phyloP scores from a whole-genome alignment of 2,797 vertebrate species.

The Hybognathus amarus region DNA sequence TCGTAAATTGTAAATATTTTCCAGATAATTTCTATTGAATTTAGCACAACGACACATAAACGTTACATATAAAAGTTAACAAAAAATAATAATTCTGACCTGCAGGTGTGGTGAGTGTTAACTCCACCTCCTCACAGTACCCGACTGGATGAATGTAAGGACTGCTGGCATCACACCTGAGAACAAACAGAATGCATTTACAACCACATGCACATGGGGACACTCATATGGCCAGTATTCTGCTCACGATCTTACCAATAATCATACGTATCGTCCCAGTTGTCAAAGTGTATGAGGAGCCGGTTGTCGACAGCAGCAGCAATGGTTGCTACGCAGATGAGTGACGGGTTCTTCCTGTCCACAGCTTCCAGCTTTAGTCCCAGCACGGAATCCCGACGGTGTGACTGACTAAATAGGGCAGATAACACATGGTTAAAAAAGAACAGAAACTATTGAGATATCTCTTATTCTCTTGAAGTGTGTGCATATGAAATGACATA shows the following conservation, averaged over 20 bases:
- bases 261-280: constrained; percentile 84
- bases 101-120: constrained; percentile 86
- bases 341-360: constrained; percentile 79
- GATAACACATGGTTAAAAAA: not conserved
- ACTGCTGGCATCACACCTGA: constrained; percentile 84
- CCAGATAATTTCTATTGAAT: not conserved
- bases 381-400: constrained; percentile 82
- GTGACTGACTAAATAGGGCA: constrained; percentile 76
- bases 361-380: constrained; percentile 85
- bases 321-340: constrained; percentile 82
- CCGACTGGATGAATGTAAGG: constrained; percentile 85
- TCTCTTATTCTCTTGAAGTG: not conserved
- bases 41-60: not conserved
- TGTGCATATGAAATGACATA: constrained; percentile 59
- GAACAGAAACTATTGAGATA: constrained; percentile 5
- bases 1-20: not conserved
- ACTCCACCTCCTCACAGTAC: constrained; percentile 84
- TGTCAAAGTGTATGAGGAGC: constrained; percentile 84
- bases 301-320: constrained; percentile 82
- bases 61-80: not conserved
- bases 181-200: not conserved
- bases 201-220: not conserved
- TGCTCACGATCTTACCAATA: constrained; percentile 74
- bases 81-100: constrained; percentile 72
- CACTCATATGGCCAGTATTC: not conserved